Evolutionary conservation across 2,888 invertebrate species (phyloP), one percentile per base, ranked within the genome.

Genomic region (Geophilus truncorum): DNA sequence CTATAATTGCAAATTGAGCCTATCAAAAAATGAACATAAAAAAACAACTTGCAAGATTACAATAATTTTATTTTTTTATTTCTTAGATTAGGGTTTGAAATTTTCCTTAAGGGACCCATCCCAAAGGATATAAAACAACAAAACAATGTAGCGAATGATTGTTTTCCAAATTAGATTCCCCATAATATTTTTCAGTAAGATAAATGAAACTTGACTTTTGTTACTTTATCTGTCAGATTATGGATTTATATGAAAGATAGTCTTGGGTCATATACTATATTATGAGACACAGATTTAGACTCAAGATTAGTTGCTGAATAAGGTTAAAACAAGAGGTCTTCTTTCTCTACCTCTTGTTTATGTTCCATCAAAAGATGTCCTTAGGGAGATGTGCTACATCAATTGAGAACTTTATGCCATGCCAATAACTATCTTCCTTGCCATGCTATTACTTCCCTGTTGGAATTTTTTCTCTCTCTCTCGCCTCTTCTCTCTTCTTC

Each of bases 401-500:
- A 70, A 70, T 70, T 70, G 70, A 28, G 70, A 70, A 70, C 28
- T 70, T 70, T 70, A 70, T 70, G 70, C 70, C 70, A 28, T 28
- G 25, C 70, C 70, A 70, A 70, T 70, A 70, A 70, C 70, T 70
- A 70, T 70, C 70, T 70, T 70, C 70, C 70, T 70, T 25, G 51
- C 28, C 25, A 70, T 25, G 70, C 70, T 70, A 70, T 70, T 70
- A 70, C 70, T 25, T 70, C 25, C 70, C 28, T 10, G 70, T 70
- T 70, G 25, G 70, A 70, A 28, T 70, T 70, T 70, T 70, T 70
- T 70, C 28, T n/a, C 25, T 15, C 6, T 21, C 18, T 18, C 51
- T 51, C 32, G 4, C 9, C 32, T 32, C 32, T 45, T 45, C 3
- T 70, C 32, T 32, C 9, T 9, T 32, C 32, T 45, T 45, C 3